A percentile compares a stretch with the other conserved stretches of the same genome.
phyloP scores from a whole-genome alignment of 2,888 invertebrate species.

The Heliconius sara region DNA sequence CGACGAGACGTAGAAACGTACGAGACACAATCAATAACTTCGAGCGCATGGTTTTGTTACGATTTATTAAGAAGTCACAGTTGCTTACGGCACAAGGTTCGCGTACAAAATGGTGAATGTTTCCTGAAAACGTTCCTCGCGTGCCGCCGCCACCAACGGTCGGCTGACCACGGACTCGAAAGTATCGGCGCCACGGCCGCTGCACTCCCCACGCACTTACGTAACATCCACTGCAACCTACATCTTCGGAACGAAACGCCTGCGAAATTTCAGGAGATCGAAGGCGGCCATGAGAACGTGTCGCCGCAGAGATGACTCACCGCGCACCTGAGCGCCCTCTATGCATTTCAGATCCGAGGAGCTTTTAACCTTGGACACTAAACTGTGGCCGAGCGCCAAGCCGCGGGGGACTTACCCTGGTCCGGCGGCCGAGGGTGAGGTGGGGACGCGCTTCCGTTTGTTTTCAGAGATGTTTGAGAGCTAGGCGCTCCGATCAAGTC shows the following conservation, averaged over 20 bases:
- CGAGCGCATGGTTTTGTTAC: constrained; percentile 57
- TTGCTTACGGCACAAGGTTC: constrained; percentile 62
- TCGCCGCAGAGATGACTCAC: constrained; percentile 81
- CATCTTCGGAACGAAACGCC: constrained; percentile 64
- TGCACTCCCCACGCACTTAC: constrained; percentile 77
- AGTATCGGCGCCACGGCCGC: constrained; percentile 71
- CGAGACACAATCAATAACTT: constrained; percentile 54
- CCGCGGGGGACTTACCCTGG: constrained; percentile 72
- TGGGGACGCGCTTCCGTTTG: constrained; percentile 61
- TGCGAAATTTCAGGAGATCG: constrained; percentile 65
- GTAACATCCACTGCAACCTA: constrained; percentile 76
- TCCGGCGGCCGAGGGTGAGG: constrained; percentile 60
- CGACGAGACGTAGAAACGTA: constrained; percentile 52
- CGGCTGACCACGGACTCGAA: constrained; percentile 72
- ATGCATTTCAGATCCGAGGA: constrained; percentile 60
- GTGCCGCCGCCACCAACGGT: constrained; percentile 73
- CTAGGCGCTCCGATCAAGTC: constrained; percentile 76
- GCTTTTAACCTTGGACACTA: constrained; percentile 64
- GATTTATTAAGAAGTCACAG: constrained; percentile 47
- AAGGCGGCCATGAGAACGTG: constrained; percentile 80
- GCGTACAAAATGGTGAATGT: constrained; percentile 80
- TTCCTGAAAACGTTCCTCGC: constrained; percentile 78
- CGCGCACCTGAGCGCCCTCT: constrained; percentile 71
- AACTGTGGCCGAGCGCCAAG: constrained; percentile 48
- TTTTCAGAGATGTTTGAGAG: constrained; percentile 67